Percentiles rank a stretch among this genome's conserved stretches.
Evolutionary conservation across 2,113 vertebrate species (phyloP).

Genomic region (Lycocorax pyrrhopterus): DNA sequence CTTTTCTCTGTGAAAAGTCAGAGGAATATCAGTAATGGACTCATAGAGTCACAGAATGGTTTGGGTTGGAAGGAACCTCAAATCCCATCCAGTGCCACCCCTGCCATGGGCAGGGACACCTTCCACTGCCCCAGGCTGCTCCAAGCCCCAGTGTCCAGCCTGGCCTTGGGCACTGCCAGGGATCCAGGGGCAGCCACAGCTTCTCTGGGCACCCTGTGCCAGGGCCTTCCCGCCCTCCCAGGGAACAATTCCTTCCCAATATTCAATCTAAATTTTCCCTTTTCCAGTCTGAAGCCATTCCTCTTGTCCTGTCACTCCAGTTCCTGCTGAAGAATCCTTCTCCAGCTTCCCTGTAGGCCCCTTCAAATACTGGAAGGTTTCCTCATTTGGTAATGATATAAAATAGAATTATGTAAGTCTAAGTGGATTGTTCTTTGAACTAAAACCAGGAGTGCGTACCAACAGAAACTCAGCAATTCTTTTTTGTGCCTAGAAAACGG

Average conservation of each 20-base stretch:
- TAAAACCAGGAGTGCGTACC: neutral
- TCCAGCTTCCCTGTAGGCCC: neutral
- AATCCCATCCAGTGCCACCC: accelerated
- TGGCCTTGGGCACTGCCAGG: neutral
- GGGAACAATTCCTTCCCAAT: neutral
- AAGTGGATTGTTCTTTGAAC: neutral
- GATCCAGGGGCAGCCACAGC: neutral
- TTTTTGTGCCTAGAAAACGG: neutral
- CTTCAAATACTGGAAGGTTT: neutral
- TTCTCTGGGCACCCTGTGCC: neutral
- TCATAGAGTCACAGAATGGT: neutral
- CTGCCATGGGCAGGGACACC: neutral
- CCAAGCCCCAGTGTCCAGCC: accelerated
- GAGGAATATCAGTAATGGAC: neutral
- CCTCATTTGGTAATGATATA: neutral
- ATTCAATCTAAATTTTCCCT: neutral
- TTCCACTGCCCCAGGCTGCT: neutral
- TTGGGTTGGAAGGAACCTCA: neutral
- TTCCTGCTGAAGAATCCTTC: neutral
- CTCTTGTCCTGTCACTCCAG: neutral
- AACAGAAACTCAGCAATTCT: neutral
- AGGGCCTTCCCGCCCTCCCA: neutral
- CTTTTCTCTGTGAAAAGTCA: neutral
- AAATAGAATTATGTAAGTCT: neutral
- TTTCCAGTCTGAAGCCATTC: neutral